These are phyloP conservation scores for Tauraco hartlaubi DNA, from an alignment of 2,797 vertebrate species.

Conservation along the genomic window DNA sequence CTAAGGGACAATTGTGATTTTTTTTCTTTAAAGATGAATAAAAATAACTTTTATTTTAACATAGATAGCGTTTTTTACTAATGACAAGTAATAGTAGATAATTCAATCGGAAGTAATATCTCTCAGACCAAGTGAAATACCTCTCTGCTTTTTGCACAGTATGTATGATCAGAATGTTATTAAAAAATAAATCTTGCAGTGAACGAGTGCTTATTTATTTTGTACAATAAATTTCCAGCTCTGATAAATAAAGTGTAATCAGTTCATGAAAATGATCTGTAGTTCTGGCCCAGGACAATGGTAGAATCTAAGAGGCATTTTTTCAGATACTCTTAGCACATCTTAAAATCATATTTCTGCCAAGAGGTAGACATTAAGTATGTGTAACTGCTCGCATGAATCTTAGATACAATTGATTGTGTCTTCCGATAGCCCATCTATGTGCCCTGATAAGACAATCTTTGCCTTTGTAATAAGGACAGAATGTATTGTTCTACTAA, in stretches of 20 bases:
- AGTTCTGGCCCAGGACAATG: neutral
- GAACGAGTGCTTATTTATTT: neutral
- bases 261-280: neutral
- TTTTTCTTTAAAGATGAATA: neutral
- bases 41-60: neutral
- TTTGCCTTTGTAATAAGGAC: neutral
- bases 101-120: neutral
- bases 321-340: neutral
- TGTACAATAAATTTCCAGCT: neutral
- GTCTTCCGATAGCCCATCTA: neutral
- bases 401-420: neutral
- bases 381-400: fast-evolving
- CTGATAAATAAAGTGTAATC: neutral
- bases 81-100: neutral
- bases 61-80: neutral
- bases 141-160: neutral
- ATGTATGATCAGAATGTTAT: neutral
- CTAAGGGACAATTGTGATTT: neutral
- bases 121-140: neutral
- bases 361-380: neutral
- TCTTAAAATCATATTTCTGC: neutral
- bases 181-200: neutral
- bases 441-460: neutral
- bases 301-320: neutral
- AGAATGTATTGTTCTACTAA: neutral